These are phyloP conservation scores for Nysson spinosus DNA, from an alignment of 2,888 invertebrate species.

Conservation along the genomic window DNA sequence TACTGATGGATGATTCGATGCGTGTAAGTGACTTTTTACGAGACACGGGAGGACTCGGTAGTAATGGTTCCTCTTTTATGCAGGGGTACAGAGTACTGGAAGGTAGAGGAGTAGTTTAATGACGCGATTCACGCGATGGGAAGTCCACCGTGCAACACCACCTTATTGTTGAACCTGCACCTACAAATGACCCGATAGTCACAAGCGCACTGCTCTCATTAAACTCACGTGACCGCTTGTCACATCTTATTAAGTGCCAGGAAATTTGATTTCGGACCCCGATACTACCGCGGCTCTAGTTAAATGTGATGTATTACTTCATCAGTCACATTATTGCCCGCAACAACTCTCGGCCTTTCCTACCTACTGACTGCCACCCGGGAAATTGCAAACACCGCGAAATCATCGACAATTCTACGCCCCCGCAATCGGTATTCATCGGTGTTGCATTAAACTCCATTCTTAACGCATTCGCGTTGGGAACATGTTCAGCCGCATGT, in stretches of 20 bases:
- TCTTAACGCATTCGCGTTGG: too few species aligned
- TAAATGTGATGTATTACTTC: constrained; percentile 65
- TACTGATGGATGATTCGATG: constrained; percentile 43
- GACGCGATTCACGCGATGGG: constrained; percentile 57
- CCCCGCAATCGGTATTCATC: background rate
- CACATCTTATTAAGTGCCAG: constrained; percentile 73
- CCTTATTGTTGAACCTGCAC: constrained; percentile 41
- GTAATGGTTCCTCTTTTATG: constrained; percentile 40
- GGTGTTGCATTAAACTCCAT: background rate
- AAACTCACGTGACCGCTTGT: constrained; percentile 72
- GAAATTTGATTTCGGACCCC: constrained; percentile 62
- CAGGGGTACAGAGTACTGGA: constrained; percentile 14
- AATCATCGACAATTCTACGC: constrained; percentile 7
- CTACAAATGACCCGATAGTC: constrained; percentile 46
- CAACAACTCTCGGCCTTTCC: constrained; percentile 20
- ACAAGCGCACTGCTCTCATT: constrained; percentile 48
- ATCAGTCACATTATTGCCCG: constrained; percentile 53
- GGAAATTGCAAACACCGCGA: constrained; percentile 26
- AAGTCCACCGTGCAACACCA: constrained; percentile 32
- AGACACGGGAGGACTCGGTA: constrained; percentile 21
- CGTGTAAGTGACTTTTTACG: constrained; percentile 37
- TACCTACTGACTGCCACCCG: background rate
- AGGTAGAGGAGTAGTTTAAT: constrained; percentile 41
- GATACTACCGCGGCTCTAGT: constrained; percentile 63
- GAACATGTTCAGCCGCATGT: too few species aligned